Evolutionary conservation across 2,113 vertebrate species (phyloP), one percentile per base, ranked within the genome.

Genomic region (Nycticorax nycticorax): DNA sequence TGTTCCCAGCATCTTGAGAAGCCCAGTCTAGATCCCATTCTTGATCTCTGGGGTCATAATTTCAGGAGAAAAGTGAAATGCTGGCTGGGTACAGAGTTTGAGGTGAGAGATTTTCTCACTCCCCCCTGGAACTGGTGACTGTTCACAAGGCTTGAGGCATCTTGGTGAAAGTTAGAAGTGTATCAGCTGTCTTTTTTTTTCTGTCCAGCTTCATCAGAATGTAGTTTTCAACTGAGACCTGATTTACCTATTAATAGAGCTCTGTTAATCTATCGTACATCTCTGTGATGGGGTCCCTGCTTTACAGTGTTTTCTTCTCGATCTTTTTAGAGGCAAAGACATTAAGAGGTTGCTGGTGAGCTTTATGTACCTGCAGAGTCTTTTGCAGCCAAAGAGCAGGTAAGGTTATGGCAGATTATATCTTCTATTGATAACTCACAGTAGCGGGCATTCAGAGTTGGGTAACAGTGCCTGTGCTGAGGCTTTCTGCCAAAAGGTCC

Each of bases 321-420:
- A 60, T 68, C 55, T 67, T 63, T 89, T 41, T 92, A 99, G 99
- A 87, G 99, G 99, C 92, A 99, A 99, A 97, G 99, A 99, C 97
- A 99, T 99, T 32, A 99, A 99, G 96, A 98, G 99, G 75, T 97
- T 99, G 92, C 97, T 99, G 97, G 99, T 99, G 97, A 99, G 99
- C 98, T 99, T 99, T 96, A 99, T 99, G 99, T 99, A 99, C 92
- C 98, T 99, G 41, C 99, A 99, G 94, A 99, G 99, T 85, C 98
- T 99, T 48, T 96, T 99, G 92, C 99, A 99, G 97, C 99, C 99
- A 71, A 99, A 99, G 97, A 99, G 99, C 98, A 99, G 99, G 99
- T 99, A 69, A 98, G 98, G 33, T 52, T 48, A 6, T 0, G 0
- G 6, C 30, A 27, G 21, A 32, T 80, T 41, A 0, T 59, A 1